Base-by-base conservation (phyloP, 1,140 invertebrate species). In the Drosophila virilis region DNA sequence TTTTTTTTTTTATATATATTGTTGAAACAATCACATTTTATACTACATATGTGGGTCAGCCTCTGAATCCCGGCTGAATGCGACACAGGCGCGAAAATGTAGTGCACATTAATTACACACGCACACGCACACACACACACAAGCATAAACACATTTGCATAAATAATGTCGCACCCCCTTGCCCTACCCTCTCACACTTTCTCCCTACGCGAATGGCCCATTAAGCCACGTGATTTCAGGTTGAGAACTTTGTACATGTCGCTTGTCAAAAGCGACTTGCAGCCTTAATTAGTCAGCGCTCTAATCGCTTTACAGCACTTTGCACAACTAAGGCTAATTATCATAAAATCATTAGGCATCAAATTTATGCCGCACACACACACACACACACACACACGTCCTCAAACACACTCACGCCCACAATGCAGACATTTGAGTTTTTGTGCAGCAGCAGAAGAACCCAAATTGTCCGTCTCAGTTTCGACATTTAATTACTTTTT, bases 271-370 rank as follows among this genome's bases (percentile, higher is more conserved):
- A 69, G 72, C 75, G 69, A 74, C 48, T 85, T 77, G 77, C 79
- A 80, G 43, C 77, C 81, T 82, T 86, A 86, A 86, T 86, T 86
- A 86, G 82, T 58, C 75, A 78, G 67, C 74, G 78, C 71, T 82
- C 82, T 86, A 86, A 86, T 86, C 82, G 83, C 78, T 86, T 86
- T 86, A 81, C 76, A 82, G 77, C 74, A 69, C 58, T 68, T 68
- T 69, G 64, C 74, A 59, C 62, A 84, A 76, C 82, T 86, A 74
- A 76, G 75, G 76, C 82, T 86, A 86, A 86, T 86, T 86, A 86
- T 86, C 82, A 86, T 86, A 80, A 86, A 86, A 86, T 85, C 82
- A 86, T 85, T 86, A 85, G 80, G 78, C 82, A 81, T 85, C 78
- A 85, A 80, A 85, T 81, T 71, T 85, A 85, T 85, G 78, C 81